Base-by-base conservation (phyloP, 92 coral and sea anemone species). In the Virgularia gustaviana region DNA sequence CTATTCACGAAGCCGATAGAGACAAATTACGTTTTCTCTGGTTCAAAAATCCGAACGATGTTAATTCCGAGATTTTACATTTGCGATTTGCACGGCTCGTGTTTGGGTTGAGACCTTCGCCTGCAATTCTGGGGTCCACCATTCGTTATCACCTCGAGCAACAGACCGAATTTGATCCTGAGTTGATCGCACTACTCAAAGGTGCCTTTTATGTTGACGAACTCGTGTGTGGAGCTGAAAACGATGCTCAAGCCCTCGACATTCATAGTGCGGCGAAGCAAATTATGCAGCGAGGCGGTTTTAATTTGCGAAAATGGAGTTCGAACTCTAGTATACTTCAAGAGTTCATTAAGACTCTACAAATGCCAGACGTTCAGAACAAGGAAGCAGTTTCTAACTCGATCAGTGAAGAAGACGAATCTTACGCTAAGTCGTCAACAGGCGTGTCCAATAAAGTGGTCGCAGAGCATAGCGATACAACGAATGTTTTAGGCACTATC, bases 401-500 rank as follows among this genome's bases (percentile, higher is more conserved):
- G 3, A 19, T 15, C 3, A 15, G 6, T 15, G 18, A 5, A 47
- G 55, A 47, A 47, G 85, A 81, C 58, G 76, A 81, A 34, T 77
- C 79, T 16, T 78, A 78, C 24, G 80, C 83, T 28, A 78, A 83
- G 72, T 35, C 64, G 18, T 27, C 55, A 2, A 72, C 76, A n/a
- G 76, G 71, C 36, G 62, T 63, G 2, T 33, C 67, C 11, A n/a
- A n/a, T n/a, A n/a, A n/a, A n/a, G n/a, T n/a, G n/a, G 30, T 77
- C 41, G 41, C 55, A 23, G 66, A 51, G 12, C 63, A 74, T 44
- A 63, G 38, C 65, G 51, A 47, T 32, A 57, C 61, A 25, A 78
- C 61, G 36, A 78, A 83, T 71, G 78, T 74, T 13, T 62, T 79
- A 59, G 84, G 88, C 36, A 43, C 77, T 28, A 65, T 72, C 58